Base-by-base conservation (phyloP, 2,888 invertebrate species). In the Meloe dianella region DNA sequence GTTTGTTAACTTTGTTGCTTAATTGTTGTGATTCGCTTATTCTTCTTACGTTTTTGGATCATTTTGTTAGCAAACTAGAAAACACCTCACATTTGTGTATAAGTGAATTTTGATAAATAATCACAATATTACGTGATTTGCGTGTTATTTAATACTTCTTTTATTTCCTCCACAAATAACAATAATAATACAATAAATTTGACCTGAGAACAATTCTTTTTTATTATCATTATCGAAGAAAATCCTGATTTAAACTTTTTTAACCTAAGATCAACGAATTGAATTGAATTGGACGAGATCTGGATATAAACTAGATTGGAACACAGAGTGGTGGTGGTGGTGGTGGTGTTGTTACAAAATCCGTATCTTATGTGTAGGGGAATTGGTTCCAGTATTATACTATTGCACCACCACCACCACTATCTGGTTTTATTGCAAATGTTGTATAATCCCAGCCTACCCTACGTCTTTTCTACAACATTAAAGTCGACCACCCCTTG, bases 381-480 rank as follows among this genome's bases (percentile, higher is more conserved):
- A 47, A 20, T 47, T 47, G 47, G 20, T 47, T 47, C 47, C 47
- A 47, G n/a, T 35, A 35, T 14, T 35, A 12, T 35, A 12, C 35
- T 12, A 35, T 14, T 17, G 17, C 41, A 41, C 7, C 6, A 17
- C 6, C 41, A 41, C 7, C 6, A 17, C 6, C 6, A 8, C 41
- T 17, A 41, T 41, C 41, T 7, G 17, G 41, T 47, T 47, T 47
- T 47, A 47, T 47, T 47, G 47, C 47, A 47, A 20, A 47, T 22
- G 47, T 20, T 47, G 20, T 20, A 20, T 47, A 47, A 47, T 47
- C 47, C 47, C 47, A 47, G 5, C 38, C n/a, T 20, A 20, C 47
- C 47, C 47, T 47, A 47, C 10, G 47, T 22, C 47, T 47, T 9
- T 47, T 20, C 47, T 47, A 47, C 20, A 47, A 47, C 47, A 47